Percentiles rank a stretch among this genome's conserved stretches.
phyloP scores from a whole-genome alignment of 1,140 invertebrate species.

The Macrostomum lignano region DNA sequence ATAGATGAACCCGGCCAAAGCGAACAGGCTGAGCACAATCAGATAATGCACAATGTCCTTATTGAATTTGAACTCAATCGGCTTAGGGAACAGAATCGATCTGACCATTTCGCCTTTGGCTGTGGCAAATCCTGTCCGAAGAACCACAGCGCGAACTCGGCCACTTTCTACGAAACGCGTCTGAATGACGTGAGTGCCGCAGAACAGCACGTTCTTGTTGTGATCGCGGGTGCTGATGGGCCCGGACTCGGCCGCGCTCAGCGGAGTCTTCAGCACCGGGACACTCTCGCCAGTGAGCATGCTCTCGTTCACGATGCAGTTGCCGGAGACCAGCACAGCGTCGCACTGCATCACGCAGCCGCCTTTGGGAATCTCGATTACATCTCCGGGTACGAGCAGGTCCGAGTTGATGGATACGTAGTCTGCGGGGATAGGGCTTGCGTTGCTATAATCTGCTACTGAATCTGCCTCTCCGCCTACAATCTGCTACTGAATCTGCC shows the following conservation, averaged over 20 bases:
- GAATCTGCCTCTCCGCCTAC: too few species aligned
- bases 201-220: conserved; percentile 40
- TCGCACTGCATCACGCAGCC: conserved; percentile 66
- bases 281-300: conserved; percentile 74
- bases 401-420: too few species aligned
- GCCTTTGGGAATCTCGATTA: conserved; percentile 50
- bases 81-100: conserved; percentile 65
- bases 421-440: too few species aligned
- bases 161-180: conserved; percentile 54
- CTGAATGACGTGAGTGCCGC: conserved; percentile 76
- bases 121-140: conserved; percentile 57
- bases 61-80: conserved; percentile 65
- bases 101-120: conserved; percentile 60
- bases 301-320: conserved; percentile 65
- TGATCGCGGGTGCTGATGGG: too few species aligned
- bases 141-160: conserved; percentile 41
- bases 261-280: conserved; percentile 59
- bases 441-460: too few species aligned
- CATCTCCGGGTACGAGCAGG: conserved; percentile 66
- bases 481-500: too few species aligned
- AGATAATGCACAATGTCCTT: conserved; percentile 67
- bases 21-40: conserved; percentile 44
- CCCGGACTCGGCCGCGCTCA: too few species aligned
- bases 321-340: conserved; percentile 54
- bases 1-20: conserved; percentile 47